Percentiles rank a stretch among this genome's conserved stretches.
Evolutionary conservation across 2,113 vertebrate species (phyloP).

Genomic region (Cyanoderma ruficeps): DNA sequence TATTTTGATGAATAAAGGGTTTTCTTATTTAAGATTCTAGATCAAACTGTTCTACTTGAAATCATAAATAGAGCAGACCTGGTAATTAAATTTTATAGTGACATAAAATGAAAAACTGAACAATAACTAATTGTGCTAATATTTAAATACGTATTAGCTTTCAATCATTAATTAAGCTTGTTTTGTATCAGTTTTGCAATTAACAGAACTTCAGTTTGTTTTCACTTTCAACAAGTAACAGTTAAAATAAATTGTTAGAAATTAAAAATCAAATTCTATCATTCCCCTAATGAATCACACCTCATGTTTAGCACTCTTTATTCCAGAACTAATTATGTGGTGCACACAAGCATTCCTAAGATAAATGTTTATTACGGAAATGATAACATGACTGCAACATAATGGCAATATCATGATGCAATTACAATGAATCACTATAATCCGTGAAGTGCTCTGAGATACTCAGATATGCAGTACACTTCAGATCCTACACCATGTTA

Average conservation of each 20-base stretch:
- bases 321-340: conserved; percentile 53
- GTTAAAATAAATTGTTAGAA: conserved; percentile 28
- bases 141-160: neutral
- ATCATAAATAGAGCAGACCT: neutral
- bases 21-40: neutral
- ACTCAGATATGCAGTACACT: conserved; percentile 16
- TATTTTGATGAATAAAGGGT: neutral
- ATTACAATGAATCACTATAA: conserved; percentile 60
- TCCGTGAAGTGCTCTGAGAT: conserved; percentile 25
- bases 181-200: conserved; percentile 25
- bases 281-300: conserved; percentile 54
- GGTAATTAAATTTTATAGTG: conserved; percentile 4
- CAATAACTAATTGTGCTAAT: conserved; percentile 31
- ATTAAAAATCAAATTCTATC: conserved; percentile 54
- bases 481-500: neutral
- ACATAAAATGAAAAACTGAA: conserved; percentile 11
- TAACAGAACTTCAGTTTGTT: conserved; percentile 34
- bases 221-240: conserved; percentile 33
- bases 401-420: conserved; percentile 56
- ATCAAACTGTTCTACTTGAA: neutral
- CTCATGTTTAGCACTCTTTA: conserved; percentile 40
- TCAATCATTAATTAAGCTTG: conserved; percentile 18
- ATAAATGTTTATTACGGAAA: conserved; percentile 65
- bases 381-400: conserved; percentile 54
- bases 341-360: conserved; percentile 37